phyloP scores from a whole-genome alignment of 2,113 vertebrate species.

The Sylvicapra grimmia region DNA sequence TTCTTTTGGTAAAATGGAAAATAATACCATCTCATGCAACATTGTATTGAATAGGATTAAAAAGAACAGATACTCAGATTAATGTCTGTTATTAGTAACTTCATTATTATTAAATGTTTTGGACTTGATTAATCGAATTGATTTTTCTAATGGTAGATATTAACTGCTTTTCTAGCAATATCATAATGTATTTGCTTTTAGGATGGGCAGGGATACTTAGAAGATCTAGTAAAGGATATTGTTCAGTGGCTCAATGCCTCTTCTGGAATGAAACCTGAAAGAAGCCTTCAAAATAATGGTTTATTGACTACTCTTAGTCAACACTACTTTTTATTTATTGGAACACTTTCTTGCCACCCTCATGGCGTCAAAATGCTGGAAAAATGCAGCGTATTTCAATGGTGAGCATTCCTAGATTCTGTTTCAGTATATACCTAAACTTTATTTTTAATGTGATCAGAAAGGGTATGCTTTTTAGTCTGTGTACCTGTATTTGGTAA shows the following conservation, averaged over 20 bases:
- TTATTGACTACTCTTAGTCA: slow-evolving; percentile 95
- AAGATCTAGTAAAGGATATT: slow-evolving; percentile 96
- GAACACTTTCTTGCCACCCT: slow-evolving; percentile 95
- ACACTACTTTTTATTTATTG: slow-evolving; percentile 98
- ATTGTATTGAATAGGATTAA: background rate
- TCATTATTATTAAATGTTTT: background rate
- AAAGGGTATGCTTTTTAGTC: background rate
- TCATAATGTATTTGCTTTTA: slow-evolving; percentile 67
- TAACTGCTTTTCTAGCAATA: background rate
- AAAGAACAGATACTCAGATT: background rate
- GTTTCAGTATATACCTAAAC: background rate
- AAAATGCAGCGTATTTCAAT: slow-evolving; percentile 98
- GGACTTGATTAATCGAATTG: background rate
- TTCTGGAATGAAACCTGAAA: slow-evolving; percentile 93
- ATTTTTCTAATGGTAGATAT: background rate
- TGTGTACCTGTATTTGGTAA: background rate
- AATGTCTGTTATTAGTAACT: background rate
- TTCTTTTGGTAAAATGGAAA: background rate
- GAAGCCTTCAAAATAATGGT: slow-evolving; percentile 94
- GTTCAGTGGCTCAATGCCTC: slow-evolving; percentile 92
- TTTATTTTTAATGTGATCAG: background rate
- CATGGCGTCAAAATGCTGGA: slow-evolving; percentile 97
- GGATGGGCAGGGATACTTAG: slow-evolving; percentile 95
- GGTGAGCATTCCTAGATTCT: slow-evolving; percentile 80
- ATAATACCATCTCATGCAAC: background rate